A percentile compares a stretch with the other conserved stretches of the same genome.
These are phyloP conservation scores for Apis laboriosa DNA, from an alignment of 1,140 invertebrate species.

Conservation along the genomic window DNA sequence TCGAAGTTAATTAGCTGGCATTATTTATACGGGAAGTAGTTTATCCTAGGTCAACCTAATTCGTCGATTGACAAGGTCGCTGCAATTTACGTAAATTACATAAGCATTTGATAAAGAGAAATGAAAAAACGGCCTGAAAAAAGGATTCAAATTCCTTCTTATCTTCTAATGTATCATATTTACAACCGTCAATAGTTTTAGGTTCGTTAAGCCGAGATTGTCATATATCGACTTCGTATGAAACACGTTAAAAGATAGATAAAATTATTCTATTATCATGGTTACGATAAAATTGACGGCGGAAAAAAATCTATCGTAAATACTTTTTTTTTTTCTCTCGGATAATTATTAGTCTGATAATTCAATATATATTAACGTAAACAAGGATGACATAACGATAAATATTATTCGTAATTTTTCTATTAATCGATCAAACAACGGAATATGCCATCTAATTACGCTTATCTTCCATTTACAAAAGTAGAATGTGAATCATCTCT, in stretches of 20 bases:
- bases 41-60: constrained; percentile 63
- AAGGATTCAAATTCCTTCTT: too few relatives aligned
- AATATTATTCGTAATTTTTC: constrained; percentile 37
- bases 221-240: too few relatives aligned
- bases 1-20: constrained; percentile 41
- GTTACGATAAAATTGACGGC: constrained; percentile 25
- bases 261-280: constrained; percentile 27
- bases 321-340: constrained; percentile 14
- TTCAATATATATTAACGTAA: constrained; percentile 7
- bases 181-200: too few relatives aligned
- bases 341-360: constrained; percentile 38
- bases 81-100: constrained; percentile 54
- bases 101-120: constrained; percentile 45
- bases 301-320: constrained; percentile 7
- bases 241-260: background rate
- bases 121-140: constrained; percentile 1
- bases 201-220: too few relatives aligned
- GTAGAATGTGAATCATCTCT: too few relatives aligned
- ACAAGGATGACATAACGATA: constrained; percentile 49
- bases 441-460: background rate
- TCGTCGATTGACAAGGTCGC: constrained; percentile 39
- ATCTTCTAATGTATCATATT: background rate
- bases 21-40: constrained; percentile 42
- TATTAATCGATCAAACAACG: background rate
- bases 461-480: too few relatives aligned